These are phyloP conservation scores for Callyntrura sp. DNA, from an alignment of 2,888 invertebrate species.

Conservation along the genomic window DNA sequence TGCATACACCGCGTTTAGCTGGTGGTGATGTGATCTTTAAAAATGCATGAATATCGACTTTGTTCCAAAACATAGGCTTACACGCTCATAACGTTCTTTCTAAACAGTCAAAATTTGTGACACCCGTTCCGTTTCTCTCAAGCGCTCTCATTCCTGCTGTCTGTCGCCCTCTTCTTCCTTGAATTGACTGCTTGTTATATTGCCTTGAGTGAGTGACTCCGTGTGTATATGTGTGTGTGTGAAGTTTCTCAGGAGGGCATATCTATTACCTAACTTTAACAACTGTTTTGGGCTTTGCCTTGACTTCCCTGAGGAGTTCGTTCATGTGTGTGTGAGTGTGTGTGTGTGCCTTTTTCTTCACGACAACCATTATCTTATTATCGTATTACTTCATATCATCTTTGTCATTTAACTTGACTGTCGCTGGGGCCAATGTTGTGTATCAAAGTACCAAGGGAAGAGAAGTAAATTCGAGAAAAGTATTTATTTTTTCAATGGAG, in stretches of 20 bases:
- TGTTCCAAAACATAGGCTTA: slow-evolving; percentile 10
- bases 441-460: neutral
- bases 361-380: neutral
- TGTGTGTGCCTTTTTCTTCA: neutral
- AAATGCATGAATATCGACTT: slow-evolving; percentile 70
- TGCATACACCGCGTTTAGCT: slow-evolving; percentile 28
- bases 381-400: neutral
- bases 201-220: neutral
- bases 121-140: slow-evolving; percentile 29
- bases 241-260: slow-evolving; percentile 2
- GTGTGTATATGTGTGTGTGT: neutral
- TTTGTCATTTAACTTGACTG: neutral
- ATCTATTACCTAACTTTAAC: slow-evolving; percentile 15
- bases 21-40: slow-evolving; percentile 56
- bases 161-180: neutral
- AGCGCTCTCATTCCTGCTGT: too few species aligned
- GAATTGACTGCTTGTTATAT: slow-evolving; percentile 15
- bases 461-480: neutral
- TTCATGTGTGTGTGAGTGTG: too few species aligned
- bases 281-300: slow-evolving; percentile 29
- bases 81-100: neutral
- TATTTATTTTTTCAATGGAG: neutral
- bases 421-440: neutral
- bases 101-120: too few species aligned
- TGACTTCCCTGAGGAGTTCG: slow-evolving; percentile 11